These are phyloP conservation scores for Misgurnus mizolepis DNA, from an alignment of 2,113 vertebrate genomes.

Conservation along the genomic window DNA sequence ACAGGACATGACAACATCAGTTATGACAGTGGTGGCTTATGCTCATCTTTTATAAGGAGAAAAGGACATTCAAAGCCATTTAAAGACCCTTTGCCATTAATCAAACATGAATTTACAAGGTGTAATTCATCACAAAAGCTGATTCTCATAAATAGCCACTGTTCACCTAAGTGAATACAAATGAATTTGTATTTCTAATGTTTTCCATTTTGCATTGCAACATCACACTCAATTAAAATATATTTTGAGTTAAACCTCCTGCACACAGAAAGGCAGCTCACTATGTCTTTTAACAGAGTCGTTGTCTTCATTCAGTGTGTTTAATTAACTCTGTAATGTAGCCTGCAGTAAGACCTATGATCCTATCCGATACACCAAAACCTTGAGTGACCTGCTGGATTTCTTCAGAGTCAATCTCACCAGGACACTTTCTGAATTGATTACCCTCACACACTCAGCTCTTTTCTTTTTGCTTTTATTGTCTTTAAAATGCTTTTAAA, in stretches of 20 bases:
- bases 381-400: constrained; percentile 19
- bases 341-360: constrained; percentile 40
- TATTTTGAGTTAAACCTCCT: neutral
- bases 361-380: constrained; percentile 41
- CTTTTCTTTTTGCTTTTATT: neutral
- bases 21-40: constrained; percentile 12
- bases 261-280: neutral
- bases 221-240: too few species aligned
- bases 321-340: constrained; percentile 56
- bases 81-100: constrained; percentile 59
- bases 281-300: constrained; percentile 14
- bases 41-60: constrained; percentile 9
- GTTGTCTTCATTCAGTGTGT: constrained; percentile 12
- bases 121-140: constrained; percentile 30
- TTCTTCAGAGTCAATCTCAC: neutral
- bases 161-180: neutral
- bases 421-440: neutral
- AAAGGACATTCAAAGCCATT: constrained; percentile 22
- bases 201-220: neutral
- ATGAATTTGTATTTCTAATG: neutral
- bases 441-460: neutral
- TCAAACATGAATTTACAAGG: constrained; percentile 33
- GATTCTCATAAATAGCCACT: neutral
- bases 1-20: constrained; percentile 5
- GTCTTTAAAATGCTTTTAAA: neutral